phyloP scores from a whole-genome alignment of 1,140 invertebrate species.

The Trachelipus rathkii region DNA sequence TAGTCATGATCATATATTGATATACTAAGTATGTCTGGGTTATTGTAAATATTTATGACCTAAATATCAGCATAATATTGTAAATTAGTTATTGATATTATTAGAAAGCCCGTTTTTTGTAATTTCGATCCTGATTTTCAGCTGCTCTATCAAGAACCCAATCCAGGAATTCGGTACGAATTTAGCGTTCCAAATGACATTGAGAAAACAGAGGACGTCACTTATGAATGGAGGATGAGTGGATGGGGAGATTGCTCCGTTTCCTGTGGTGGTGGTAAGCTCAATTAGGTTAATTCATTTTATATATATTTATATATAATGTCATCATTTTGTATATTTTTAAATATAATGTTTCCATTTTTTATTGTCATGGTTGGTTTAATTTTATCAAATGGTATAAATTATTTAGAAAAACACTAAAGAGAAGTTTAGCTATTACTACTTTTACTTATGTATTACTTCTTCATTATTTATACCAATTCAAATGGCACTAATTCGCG shows the following conservation, averaged over 20 bases:
- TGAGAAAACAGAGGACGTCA: background rate
- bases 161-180: conserved; percentile 18
- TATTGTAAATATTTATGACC: background rate
- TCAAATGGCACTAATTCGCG: too few species aligned
- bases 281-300: background rate
- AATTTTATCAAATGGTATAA: too few species aligned
- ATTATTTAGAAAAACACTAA: too few species aligned
- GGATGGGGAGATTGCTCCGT: conserved; percentile 20
- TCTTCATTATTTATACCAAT: too few species aligned
- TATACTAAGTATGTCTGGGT: background rate
- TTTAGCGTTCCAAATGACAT: conserved; percentile 18
- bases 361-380: too few species aligned
- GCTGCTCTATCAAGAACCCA: conserved; percentile 26
- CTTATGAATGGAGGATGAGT: conserved; percentile 27
- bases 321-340: too few species aligned
- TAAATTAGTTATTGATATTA: background rate
- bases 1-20: too few species aligned
- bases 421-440: too few species aligned
- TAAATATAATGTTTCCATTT: too few species aligned
- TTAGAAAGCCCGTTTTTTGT: background rate
- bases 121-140: background rate
- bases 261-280: conserved; percentile 26
- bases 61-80: background rate
- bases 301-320: too few species aligned
- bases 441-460: too few species aligned